Conservation (phyloP, 2,888 invertebrate species). For the Balanococcus diminutus region DNA sequence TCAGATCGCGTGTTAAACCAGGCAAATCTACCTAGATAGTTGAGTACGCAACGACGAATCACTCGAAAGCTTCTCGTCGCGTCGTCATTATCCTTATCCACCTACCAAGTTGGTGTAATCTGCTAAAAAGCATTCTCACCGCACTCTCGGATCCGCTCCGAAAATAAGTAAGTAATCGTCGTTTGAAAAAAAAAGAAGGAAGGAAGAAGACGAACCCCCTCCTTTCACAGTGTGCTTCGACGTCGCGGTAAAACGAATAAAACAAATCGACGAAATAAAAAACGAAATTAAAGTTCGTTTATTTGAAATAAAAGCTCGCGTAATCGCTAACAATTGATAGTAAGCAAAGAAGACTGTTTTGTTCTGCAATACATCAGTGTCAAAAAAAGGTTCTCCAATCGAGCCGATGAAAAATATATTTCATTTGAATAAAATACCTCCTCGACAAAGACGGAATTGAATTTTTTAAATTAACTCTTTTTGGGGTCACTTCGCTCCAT, state of each 20-base stretch:
- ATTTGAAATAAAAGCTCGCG: slow-evolving; percentile 1
- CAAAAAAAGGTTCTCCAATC: slow-evolving; percentile 42
- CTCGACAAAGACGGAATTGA: slow-evolving; percentile 16
- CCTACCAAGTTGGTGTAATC: background rate
- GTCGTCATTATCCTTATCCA: background rate
- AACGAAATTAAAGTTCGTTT: slow-evolving; percentile 22
- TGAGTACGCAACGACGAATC: background rate
- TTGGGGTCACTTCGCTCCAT: slow-evolving; percentile 4
- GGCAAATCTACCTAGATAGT: background rate
- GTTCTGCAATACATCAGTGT: slow-evolving; percentile 40
- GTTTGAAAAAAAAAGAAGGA: slow-evolving; percentile 16
- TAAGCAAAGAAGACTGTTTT: slow-evolving; percentile 20
- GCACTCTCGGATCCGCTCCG: background rate
- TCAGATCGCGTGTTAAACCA: background rate
- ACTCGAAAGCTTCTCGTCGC: background rate
- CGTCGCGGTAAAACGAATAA: background rate
- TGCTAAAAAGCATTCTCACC: slow-evolving; percentile 14
- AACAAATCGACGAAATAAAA: slow-evolving; percentile 13
- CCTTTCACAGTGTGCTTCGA: background rate
- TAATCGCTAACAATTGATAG: slow-evolving; percentile 12
- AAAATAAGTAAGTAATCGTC: background rate
- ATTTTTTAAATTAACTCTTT: slow-evolving; percentile 29
- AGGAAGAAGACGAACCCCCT: background rate
- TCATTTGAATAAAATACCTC: slow-evolving; percentile 47
- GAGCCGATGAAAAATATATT: slow-evolving; percentile 47